Conservation (phyloP, 2,113 vertebrate genomes). For the Solea solea region DNA sequence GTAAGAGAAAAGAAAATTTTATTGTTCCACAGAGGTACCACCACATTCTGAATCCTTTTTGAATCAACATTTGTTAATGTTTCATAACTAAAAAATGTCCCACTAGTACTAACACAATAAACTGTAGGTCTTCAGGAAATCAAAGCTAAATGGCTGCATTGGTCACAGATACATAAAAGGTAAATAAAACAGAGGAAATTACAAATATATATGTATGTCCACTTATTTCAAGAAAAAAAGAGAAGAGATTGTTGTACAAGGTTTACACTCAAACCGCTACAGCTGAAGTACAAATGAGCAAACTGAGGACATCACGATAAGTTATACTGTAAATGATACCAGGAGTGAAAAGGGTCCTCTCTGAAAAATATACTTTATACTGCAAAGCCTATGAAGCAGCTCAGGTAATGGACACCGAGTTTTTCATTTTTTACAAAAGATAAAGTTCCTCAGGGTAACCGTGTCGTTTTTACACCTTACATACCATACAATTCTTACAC, state of each 20-base stretch:
- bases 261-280: conserved; percentile 55
- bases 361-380: conserved; percentile 53
- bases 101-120: conserved; percentile 41
- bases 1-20: conserved; percentile 57
- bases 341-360: conserved; percentile 19
- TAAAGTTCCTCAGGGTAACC: conserved; percentile 42
- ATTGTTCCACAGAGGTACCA: conserved; percentile 66
- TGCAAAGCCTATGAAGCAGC: conserved; percentile 52
- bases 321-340: conserved; percentile 17
- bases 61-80: conserved; percentile 61
- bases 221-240: conserved; percentile 68
- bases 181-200: conserved; percentile 73
- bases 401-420: conserved; percentile 59
- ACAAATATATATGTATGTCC: conserved; percentile 73
- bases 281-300: conserved; percentile 58
- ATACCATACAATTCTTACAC: conserved; percentile 50
- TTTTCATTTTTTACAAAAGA: conserved; percentile 52
- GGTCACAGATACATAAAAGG: conserved; percentile 47
- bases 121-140: conserved; percentile 46
- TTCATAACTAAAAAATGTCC: conserved; percentile 62
- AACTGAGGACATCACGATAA: conserved; percentile 26
- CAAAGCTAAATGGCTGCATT: conserved; percentile 59
- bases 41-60: conserved; percentile 63
- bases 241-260: conserved; percentile 65
- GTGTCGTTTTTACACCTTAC: conserved; percentile 70